Base-by-base conservation (phyloP, 2,888 invertebrate species). In the Zhuqinia jingwanae region DNA sequence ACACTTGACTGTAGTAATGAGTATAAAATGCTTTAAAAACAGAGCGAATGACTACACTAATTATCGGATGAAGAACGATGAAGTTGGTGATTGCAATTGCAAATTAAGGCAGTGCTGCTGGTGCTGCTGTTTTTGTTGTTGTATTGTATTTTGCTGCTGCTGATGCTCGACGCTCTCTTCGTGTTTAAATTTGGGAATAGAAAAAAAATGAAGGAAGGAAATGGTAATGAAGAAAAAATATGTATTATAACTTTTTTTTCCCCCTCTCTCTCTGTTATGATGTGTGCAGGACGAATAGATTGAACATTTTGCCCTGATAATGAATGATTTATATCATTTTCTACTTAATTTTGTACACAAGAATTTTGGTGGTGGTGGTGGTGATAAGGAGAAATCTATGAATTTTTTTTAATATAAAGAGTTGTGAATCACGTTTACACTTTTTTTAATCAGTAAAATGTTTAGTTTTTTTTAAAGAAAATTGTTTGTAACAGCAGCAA, bases 1-100 rank as follows among this genome's bases (percentile, higher is more conserved):
- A 15, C 47, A 50, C 70, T n/a, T 68, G 70, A 70, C 47, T 70
- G 70, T 25, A 70, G 47, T 70, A 70, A 70, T 47, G 70, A 70
- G 25, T 25, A 68, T 63, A 63, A n/a, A n/a, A 63, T 42, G 17
- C 1, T 42, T 20, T 63, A n/a, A 63, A 63, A 22, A n/a, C n/a
- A n/a, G n/a, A n/a, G n/a, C 22, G 68, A 68, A 68, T 10, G 42
- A 17, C 45, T 68, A 22, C n/a, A 8, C 70, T 70, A 70, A 70
- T 70, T 70, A 70, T 45, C 70, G 25, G 47, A 13, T n/a, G 70
- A n/a, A n/a, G n/a, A 68, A 70, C 47, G 27, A 13, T 50, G n/a
- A n/a, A n/a, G 5, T 45, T 47, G 47, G 45, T 68, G 68, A 70
- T 70, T 70, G 47, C 70, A 70, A 47, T 70, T 70, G 47, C 45